Conservation (phyloP, 2,888 invertebrate genomes). For the Cheilosia impressa region DNA sequence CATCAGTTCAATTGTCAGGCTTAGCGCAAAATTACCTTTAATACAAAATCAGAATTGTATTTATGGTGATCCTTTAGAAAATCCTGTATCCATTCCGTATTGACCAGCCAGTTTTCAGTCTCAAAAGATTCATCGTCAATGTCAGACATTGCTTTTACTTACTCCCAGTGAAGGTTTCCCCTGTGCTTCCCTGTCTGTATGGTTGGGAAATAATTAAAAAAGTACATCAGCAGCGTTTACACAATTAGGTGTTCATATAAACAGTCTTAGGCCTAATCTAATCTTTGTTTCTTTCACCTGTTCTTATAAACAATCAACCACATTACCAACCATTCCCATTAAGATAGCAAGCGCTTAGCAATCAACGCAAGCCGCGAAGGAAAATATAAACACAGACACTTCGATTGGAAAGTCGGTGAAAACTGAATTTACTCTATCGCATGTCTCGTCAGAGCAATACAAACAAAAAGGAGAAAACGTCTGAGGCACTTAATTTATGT, state of each 20-base stretch:
- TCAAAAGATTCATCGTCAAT: constrained; percentile 77
- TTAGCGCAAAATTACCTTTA: constrained; percentile 72
- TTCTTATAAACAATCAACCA: not conserved
- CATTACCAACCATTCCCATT: not conserved
- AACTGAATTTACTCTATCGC: constrained; percentile 13
- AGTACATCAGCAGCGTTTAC: no score
- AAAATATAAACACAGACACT: constrained; percentile 1
- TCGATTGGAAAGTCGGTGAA: not conserved
- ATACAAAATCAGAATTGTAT: constrained; percentile 76
- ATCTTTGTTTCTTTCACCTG: not conserved
- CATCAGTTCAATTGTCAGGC: not conserved
- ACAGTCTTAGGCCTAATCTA: not conserved
- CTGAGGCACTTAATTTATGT: constrained; percentile 19
- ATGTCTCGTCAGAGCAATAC: constrained; percentile 22
- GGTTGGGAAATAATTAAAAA: not conserved
- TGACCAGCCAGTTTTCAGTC: constrained; percentile 78
- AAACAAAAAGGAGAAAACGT: constrained; percentile 22
- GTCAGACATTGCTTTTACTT: constrained; percentile 76
- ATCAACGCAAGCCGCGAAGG: not conserved
- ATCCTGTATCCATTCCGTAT: constrained; percentile 78
- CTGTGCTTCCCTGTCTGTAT: not conserved
- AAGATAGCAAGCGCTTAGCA: not conserved
- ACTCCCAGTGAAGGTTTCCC: not conserved
- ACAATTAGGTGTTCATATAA: not conserved
- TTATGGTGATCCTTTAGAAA: constrained; percentile 77